phyloP scores from a whole-genome alignment of 2,888 invertebrate genomes.

The Sepiola atlantica region DNA sequence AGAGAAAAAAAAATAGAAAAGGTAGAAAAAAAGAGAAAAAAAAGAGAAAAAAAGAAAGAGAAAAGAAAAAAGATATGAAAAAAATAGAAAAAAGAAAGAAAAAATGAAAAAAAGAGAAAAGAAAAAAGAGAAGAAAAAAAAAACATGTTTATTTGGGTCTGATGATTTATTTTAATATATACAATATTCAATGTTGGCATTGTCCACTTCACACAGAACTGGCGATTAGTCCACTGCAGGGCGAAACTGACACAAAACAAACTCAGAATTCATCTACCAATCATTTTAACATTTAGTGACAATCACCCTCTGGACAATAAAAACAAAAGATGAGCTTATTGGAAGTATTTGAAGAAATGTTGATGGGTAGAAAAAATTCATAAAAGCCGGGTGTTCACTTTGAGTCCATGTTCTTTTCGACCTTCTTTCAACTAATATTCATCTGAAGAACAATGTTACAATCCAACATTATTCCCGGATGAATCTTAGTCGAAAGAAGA shows the following conservation, averaged over 20 bases:
- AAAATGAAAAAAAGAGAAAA: background rate
- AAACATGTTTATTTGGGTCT: background rate
- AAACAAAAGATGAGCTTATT: background rate
- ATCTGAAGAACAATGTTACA: too few species aligned
- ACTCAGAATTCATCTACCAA: constrained; percentile 15
- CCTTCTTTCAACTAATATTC: too few species aligned
- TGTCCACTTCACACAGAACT: constrained; percentile 32
- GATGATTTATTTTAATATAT: constrained; percentile 32
- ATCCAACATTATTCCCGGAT: too few species aligned
- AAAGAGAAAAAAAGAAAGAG: background rate
- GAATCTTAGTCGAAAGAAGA: too few species aligned
- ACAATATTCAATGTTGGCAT: constrained; percentile 21
- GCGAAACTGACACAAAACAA: background rate
- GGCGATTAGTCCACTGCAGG: background rate
- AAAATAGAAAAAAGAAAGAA: background rate
- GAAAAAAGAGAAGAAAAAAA: background rate
- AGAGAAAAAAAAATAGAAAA: too few species aligned
- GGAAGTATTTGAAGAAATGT: background rate
- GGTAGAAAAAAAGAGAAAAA: background rate
- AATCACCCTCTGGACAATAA: background rate
- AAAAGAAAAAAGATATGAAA: background rate
- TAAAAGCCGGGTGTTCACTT: too few species aligned
- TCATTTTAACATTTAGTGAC: background rate
- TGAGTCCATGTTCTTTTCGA: too few species aligned
- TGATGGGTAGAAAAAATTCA: too few species aligned